Conservation (phyloP, 1,140 invertebrate genomes). For the Chrysomallon squamiferum region DNA sequence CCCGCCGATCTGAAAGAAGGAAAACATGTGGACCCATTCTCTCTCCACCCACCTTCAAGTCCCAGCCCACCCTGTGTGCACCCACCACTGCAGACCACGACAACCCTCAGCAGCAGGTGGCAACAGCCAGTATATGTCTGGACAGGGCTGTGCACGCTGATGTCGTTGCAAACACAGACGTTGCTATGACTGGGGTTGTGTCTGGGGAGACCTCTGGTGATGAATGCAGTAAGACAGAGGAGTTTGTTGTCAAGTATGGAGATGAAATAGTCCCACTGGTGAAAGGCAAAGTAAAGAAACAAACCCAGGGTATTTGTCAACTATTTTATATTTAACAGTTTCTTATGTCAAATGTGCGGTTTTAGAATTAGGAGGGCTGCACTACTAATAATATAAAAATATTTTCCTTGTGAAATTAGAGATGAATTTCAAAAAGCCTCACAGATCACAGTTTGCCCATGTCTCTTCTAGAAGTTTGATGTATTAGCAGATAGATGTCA, state of each 20-base stretch:
- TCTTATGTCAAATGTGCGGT: no score
- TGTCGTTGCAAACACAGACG: background rate
- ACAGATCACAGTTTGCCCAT: no score
- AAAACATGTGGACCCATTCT: conserved; percentile 51
- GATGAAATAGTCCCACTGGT: conserved; percentile 16
- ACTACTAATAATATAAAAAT: no score
- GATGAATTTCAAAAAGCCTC: no score
- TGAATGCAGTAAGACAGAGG: background rate
- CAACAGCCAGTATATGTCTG: background rate
- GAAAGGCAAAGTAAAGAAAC: background rate
- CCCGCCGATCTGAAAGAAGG: conserved; percentile 38
- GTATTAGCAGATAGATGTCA: no score
- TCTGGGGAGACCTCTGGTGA: no score
- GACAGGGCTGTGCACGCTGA: background rate
- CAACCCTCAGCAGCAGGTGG: background rate
- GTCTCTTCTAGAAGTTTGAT: no score
- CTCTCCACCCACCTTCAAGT: conserved; percentile 18
- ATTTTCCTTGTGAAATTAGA: no score
- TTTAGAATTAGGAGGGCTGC: no score
- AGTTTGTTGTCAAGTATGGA: conserved; percentile 2
- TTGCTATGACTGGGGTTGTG: conserved; percentile 3
- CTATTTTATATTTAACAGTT: no score
- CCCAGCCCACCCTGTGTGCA: background rate
- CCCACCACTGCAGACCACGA: background rate
- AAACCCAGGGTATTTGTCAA: conserved; percentile 5